These are phyloP conservation scores for Platorchestia sp. DNA, from an alignment of 1,140 invertebrate genomes.

Conservation along the genomic window DNA sequence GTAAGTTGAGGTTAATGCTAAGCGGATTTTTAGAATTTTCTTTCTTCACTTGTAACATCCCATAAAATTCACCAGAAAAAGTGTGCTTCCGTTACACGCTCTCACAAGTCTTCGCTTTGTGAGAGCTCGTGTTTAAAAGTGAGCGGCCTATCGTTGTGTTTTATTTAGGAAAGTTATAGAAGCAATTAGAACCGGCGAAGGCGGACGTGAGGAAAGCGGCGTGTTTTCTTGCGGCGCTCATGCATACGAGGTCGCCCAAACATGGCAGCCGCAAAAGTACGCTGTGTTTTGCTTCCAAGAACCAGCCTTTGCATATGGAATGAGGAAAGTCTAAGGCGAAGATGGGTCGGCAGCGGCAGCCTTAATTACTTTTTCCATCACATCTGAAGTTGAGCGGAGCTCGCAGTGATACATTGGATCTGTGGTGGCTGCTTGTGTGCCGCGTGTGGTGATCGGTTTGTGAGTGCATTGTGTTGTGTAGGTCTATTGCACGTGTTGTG, in stretches of 20 bases:
- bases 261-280: slow-evolving; percentile 26
- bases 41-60: background rate
- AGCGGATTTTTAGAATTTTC: background rate
- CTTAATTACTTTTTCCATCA: slow-evolving; percentile 53
- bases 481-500: too few species aligned
- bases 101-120: background rate
- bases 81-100: background rate
- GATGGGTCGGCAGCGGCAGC: slow-evolving; percentile 14
- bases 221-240: slow-evolving; percentile 35
- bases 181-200: background rate
- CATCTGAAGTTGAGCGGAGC: slow-evolving; percentile 35
- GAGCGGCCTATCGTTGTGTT: background rate
- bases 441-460: background rate
- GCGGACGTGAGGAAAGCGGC: background rate
- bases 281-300: slow-evolving; percentile 39
- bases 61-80: background rate
- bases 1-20: background rate
- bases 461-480: too few species aligned
- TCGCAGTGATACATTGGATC: background rate
- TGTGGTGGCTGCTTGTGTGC: background rate
- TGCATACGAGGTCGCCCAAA: slow-evolving; percentile 23
- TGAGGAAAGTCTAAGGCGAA: slow-evolving; percentile 47
- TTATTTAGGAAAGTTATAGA: slow-evolving; percentile 40
- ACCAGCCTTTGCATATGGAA: slow-evolving; percentile 53
- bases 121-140: background rate